These are phyloP conservation scores for Quadriops clusia DNA, from an alignment of 2,888 invertebrate species.

Conservation along the genomic window DNA sequence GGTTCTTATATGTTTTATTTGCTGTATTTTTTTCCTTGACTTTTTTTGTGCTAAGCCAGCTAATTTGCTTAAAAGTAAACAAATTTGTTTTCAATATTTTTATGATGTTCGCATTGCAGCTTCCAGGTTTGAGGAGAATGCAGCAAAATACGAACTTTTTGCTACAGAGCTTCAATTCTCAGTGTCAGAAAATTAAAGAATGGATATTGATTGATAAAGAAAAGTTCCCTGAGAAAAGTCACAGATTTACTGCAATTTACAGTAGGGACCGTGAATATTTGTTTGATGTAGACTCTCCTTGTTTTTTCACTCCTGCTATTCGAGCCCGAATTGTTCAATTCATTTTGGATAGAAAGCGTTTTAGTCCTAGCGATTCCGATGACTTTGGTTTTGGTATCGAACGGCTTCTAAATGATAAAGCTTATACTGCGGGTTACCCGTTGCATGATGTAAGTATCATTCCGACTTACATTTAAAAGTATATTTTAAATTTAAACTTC, in stretches of 20 bases:
- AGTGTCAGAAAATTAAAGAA: conserved; percentile 45
- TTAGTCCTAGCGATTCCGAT: conserved; percentile 49
- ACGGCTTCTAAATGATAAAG: conserved; percentile 57
- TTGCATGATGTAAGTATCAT: conserved; percentile 65
- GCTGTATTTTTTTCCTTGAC: background rate
- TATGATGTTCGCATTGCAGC: conserved; percentile 40
- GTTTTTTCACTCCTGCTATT: conserved; percentile 78
- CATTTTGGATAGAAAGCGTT: conserved; percentile 78
- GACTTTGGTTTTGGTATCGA: conserved; percentile 75
- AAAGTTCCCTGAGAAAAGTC: conserved; percentile 64
- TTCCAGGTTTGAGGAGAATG: conserved; percentile 50
- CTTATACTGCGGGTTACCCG: conserved; percentile 75
- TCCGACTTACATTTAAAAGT: conserved; percentile 4
- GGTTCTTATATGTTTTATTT: too few relatives aligned
- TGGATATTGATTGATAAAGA: conserved; percentile 54
- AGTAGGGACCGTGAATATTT: conserved; percentile 86
- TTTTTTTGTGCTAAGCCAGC: too few relatives aligned
- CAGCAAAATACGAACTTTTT: conserved; percentile 49
- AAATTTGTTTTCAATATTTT: too few relatives aligned
- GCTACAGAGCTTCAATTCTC: conserved; percentile 43
- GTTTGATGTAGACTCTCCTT: conserved; percentile 71
- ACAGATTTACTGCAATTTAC: conserved; percentile 79
- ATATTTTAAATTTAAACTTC: background rate
- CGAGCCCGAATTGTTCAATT: conserved; percentile 85
- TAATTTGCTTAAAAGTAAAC: too few relatives aligned